Evolutionary conservation across 92 coral and sea anemone species (phyloP).

Genomic region (Isaurus tuberculatus): DNA sequence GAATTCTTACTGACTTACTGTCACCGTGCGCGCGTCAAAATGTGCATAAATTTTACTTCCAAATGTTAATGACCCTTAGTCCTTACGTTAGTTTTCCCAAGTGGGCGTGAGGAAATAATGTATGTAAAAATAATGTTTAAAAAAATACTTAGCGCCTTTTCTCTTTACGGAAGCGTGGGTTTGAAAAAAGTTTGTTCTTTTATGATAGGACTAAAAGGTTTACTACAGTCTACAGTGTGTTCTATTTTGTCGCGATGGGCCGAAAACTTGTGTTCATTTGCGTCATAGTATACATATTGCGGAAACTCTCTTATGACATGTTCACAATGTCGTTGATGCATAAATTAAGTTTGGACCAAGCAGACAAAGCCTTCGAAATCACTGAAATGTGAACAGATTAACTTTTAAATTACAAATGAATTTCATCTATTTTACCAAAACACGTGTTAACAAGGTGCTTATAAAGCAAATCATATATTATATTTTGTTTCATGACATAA

Average conservation of each 20-base stretch:
- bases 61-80: background rate
- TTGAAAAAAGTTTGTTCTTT: background rate
- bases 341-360: background rate
- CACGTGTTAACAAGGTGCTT: too few species aligned
- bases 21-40: constrained; percentile 46
- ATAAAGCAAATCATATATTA: background rate
- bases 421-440: background rate
- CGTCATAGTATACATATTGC: background rate
- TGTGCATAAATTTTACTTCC: constrained; percentile 50
- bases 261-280: background rate
- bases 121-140: background rate
- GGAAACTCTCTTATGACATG: background rate
- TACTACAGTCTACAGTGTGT: background rate
- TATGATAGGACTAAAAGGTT: background rate
- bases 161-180: background rate
- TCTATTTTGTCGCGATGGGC: background rate
- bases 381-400: background rate
- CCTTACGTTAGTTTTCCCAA: background rate
- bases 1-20: background rate
- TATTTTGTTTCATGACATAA: too few species aligned
- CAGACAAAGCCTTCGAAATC: background rate
- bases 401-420: background rate
- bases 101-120: constrained; percentile 7
- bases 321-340: constrained; percentile 3
- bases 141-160: background rate